Evolutionary conservation across 2,888 invertebrate species (phyloP).

Genomic region (Nudaria mundana): DNA sequence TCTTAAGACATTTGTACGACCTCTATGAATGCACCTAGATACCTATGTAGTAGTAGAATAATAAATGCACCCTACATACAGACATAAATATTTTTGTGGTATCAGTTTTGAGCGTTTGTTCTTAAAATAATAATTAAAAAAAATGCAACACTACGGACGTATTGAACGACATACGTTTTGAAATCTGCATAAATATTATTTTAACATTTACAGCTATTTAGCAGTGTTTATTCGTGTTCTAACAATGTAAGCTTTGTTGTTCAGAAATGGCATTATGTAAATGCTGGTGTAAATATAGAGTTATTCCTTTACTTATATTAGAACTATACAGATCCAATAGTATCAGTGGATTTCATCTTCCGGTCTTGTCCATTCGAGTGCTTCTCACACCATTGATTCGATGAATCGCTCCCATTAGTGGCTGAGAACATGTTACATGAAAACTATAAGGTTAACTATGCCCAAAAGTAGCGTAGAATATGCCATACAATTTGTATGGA

Average conservation of each 20-base stretch:
- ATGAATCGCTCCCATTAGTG: conserved; percentile 71
- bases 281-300: not conserved
- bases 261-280: not conserved
- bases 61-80: no score
- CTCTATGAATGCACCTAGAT: no score
- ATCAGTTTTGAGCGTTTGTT: no score
- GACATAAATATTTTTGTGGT: no score
- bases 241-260: not conserved
- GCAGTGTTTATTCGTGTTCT: no score
- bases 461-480: conserved; percentile 76
- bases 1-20: no score
- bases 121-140: no score
- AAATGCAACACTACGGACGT: no score
- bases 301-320: conserved; percentile 42
- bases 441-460: conserved; percentile 77
- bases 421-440: conserved; percentile 63
- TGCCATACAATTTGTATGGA: conserved; percentile 79
- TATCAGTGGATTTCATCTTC: conserved; percentile 43
- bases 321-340: conserved; percentile 48
- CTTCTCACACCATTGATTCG: conserved; percentile 62
- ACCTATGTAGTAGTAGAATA: no score
- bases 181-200: no score
- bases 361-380: conserved; percentile 41
- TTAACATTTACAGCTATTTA: no score
- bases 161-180: no score